A percentile compares a stretch with the other conserved stretches of the same genome.
Conservation (phyloP, 2,888 invertebrate genomes). For the Acleris holmiana region DNA sequence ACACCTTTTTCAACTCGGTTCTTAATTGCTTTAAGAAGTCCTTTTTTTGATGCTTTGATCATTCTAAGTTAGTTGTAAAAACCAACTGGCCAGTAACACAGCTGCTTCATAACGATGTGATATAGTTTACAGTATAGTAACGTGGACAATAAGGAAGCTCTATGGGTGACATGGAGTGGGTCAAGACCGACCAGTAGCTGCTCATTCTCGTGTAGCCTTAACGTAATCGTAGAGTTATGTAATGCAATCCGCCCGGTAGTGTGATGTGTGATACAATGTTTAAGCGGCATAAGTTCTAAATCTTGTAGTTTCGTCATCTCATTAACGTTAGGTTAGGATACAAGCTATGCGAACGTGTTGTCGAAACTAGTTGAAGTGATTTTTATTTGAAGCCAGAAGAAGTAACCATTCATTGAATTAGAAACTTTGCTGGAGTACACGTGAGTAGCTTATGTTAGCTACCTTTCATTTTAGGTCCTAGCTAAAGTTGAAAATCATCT, state of each 20-base stretch:
- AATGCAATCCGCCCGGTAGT: slow-evolving; percentile 19
- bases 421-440: too few species aligned
- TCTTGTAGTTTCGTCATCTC: slow-evolving; percentile 29
- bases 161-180: slow-evolving; percentile 26
- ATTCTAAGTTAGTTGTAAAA: background rate
- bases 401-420: background rate
- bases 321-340: slow-evolving; percentile 10
- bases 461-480: too few species aligned
- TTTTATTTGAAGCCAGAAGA: background rate
- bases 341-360: background rate
- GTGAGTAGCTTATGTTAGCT: too few species aligned
- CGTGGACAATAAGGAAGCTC: slow-evolving; percentile 27
- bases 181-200: slow-evolving; percentile 31
- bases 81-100: background rate
- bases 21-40: background rate
- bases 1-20: background rate
- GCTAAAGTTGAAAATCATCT: too few species aligned
- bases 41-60: background rate
- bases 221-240: slow-evolving; percentile 25
- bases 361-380: too few species aligned
- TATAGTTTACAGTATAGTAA: background rate
- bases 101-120: background rate
- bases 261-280: slow-evolving; percentile 17
- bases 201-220: slow-evolving; percentile 2
- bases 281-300: slow-evolving; percentile 18